Conservation (phyloP, 2,797 vertebrate genomes). For the Heteromormyrus szaboi region DNA sequence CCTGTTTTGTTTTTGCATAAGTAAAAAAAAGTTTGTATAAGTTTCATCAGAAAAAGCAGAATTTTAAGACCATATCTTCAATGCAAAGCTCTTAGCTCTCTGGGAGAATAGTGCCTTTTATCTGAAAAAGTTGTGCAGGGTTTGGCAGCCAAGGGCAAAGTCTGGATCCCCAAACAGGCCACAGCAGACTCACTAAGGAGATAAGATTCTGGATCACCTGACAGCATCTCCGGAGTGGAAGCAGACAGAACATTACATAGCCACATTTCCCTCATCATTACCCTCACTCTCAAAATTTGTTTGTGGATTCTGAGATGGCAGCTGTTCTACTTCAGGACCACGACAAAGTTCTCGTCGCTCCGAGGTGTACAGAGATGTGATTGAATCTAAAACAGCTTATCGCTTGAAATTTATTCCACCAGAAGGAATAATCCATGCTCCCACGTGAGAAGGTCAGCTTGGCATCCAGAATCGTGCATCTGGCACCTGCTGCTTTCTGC, state of each 20-base stretch:
- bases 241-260: conserved; percentile 20
- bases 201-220: not conserved
- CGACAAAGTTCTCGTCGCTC: conserved; percentile 29
- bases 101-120: not conserved
- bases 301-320: conserved; percentile 37
- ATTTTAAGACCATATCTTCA: not conserved
- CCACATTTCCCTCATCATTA: conserved; percentile 21
- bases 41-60: not conserved
- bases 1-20: not conserved
- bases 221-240: conserved; percentile 30
- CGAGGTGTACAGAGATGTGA: conserved; percentile 31
- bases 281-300: conserved; percentile 34
- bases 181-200: not conserved
- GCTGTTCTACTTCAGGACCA: conserved; percentile 34
- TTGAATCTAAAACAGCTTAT: conserved; percentile 32
- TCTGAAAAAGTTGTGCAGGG: not conserved
- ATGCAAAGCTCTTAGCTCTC: not conserved
- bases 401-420: not conserved
- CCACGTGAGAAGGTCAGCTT: not conserved
- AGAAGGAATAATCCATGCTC: not conserved
- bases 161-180: not conserved
- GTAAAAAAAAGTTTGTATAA: not conserved
- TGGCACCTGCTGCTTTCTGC: not conserved
- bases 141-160: not conserved
- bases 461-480: not conserved